Conservation (phyloP, 2,888 invertebrate species). For the Leptogaster cylindrica region DNA sequence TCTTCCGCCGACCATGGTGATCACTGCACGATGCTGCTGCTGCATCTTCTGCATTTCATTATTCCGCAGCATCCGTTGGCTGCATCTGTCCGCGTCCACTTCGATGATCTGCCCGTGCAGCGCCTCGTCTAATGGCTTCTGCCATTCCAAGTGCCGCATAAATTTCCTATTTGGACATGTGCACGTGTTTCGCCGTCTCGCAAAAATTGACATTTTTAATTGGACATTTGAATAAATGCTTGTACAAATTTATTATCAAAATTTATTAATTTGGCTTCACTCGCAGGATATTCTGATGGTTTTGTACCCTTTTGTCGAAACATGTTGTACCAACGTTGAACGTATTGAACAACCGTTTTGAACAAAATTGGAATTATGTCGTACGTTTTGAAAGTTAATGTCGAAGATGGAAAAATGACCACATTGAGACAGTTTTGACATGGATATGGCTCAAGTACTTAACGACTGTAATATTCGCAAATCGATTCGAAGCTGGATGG, state of each 20-base stretch:
- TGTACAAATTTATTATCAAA: slow-evolving; percentile 39
- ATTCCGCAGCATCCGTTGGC: slow-evolving; percentile 19
- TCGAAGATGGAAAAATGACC: too few species aligned
- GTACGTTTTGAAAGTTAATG: too few species aligned
- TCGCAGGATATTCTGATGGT: too few species aligned
- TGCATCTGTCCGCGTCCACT: slow-evolving; percentile 32
- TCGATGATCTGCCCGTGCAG: slow-evolving; percentile 21
- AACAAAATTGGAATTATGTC: too few species aligned
- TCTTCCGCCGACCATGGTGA: background rate
- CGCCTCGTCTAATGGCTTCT: slow-evolving; percentile 51
- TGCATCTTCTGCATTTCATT: slow-evolving; percentile 24
- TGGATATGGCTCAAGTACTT: too few species aligned
- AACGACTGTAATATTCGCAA: too few species aligned
- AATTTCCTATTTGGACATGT: slow-evolving; percentile 43
- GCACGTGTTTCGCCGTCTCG: slow-evolving; percentile 44
- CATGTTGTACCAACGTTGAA: too few species aligned
- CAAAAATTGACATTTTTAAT: slow-evolving; percentile 45
- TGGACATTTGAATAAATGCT: slow-evolving; percentile 45
- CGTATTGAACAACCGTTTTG: too few species aligned
- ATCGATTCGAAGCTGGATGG: too few species aligned
- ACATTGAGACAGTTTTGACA: too few species aligned
- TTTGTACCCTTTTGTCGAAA: too few species aligned
- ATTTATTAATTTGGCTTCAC: slow-evolving; percentile 36
- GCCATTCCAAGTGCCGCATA: slow-evolving; percentile 54
- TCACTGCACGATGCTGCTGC: background rate